Conservation (phyloP, 2,888 invertebrate species). For the Dicycla oo region DNA sequence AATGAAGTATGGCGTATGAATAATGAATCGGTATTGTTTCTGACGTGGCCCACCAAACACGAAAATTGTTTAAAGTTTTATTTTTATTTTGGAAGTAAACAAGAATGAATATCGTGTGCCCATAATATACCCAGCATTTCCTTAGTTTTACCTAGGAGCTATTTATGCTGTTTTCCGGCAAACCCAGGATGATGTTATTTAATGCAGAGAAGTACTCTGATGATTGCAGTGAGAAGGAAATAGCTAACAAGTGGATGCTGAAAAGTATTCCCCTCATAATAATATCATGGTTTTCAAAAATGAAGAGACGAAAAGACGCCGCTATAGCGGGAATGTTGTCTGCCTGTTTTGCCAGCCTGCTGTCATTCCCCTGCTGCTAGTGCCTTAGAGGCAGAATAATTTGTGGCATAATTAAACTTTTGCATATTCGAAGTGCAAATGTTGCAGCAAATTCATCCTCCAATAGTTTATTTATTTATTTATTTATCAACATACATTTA, state of each 20-base stretch:
- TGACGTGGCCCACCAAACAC: constrained; percentile 5
- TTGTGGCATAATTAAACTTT: not conserved
- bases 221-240: not conserved
- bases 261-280: no score
- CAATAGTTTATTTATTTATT: no score
- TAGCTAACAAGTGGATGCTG: not conserved
- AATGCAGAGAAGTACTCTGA: no score
- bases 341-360: not conserved
- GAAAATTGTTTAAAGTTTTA: not conserved
- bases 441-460: not conserved
- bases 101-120: not conserved
- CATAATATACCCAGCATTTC: not conserved
- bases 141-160: no score
- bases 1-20: not conserved
- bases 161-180: not conserved
- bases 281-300: not conserved
- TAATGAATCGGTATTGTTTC: constrained; percentile 20
- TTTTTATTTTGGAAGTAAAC: not conserved
- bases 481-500: no score
- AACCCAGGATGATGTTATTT: not conserved
- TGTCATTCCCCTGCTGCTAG: no score
- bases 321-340: not conserved
- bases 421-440: not conserved
- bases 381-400: not conserved
- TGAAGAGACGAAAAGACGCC: not conserved